A percentile compares a stretch with the other conserved stretches of the same genome.
These are phyloP conservation scores for Triplophysa dalaica DNA, from an alignment of 2,113 vertebrate species.

Conservation along the genomic window DNA sequence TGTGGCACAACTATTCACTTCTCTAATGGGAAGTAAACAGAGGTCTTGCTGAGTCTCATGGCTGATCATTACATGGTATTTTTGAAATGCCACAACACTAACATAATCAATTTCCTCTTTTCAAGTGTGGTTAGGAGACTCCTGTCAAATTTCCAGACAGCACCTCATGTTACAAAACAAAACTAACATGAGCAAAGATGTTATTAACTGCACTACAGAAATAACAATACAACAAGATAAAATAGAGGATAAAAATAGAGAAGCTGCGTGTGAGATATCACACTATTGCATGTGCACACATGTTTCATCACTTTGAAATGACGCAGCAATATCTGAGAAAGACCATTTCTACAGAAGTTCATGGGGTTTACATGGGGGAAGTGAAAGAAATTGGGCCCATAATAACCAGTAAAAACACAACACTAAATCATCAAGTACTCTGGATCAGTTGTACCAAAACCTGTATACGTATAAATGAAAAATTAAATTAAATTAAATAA, in stretches of 20 bases:
- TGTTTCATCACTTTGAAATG: slow-evolving; percentile 26
- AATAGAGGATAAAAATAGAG: background rate
- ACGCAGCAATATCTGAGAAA: slow-evolving; percentile 10
- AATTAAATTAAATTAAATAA: too few species aligned
- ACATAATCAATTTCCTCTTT: slow-evolving; percentile 28
- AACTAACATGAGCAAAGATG: background rate
- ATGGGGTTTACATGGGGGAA: slow-evolving; percentile 48
- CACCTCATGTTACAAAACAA: background rate
- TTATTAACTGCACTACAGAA: background rate
- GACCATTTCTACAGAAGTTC: slow-evolving; percentile 32
- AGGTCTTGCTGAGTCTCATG: slow-evolving; percentile 2
- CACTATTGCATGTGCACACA: background rate
- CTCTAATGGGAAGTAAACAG: slow-evolving; percentile 15
- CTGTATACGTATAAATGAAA: too few species aligned
- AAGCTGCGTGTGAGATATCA: background rate
- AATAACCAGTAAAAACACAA: background rate
- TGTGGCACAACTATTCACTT: background rate
- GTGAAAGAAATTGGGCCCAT: slow-evolving; percentile 45
- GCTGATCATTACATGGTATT: slow-evolving; percentile 10
- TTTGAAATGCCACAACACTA: background rate
- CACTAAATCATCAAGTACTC: background rate
- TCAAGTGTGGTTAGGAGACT: slow-evolving; percentile 2
- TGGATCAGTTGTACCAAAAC: background rate
- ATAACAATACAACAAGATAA: background rate
- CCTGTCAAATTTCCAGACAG: slow-evolving; percentile 26